Evolutionary conservation across 2,888 invertebrate species (phyloP), one percentile per base, ranked within the genome.

Genomic region (Lasioglossum malachurum): DNA sequence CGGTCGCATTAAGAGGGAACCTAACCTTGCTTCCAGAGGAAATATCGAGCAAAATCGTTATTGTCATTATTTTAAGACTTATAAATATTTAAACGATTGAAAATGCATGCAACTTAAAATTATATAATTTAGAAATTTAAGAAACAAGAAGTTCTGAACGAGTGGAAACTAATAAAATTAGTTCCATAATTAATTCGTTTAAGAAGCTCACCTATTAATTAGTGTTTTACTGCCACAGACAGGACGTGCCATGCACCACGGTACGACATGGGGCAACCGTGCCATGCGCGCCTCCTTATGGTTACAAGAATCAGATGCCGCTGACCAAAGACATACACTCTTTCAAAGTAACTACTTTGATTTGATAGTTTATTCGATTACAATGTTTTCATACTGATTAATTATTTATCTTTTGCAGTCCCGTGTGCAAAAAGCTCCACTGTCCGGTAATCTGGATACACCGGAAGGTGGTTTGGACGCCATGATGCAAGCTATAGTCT

Each of bases 401-500:
- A 73, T 80, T 23, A 2, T n/a, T 49, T 67, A 41, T 53, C 3
- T 23, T 4, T 38, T 4, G 19, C 60, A 94, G 89, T 84, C 91
- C 0, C 91, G 94, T 74, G 95, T 97, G 1, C 95, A 95, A 0
- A 88, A 93, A 0, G 96, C 96, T 0, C 89, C 94, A 10, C 94
- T 96, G 44, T 96, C 96, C 1, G 94, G 94, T 2, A 97, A 97
- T 94, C 93, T 97, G 80, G 98, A 98, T 93, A 92, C 95, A 1
- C 98, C 97, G 0, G 98, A 98, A 95, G 98, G 98, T 12, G 98
- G 98, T 0, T 96, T 99, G 75, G 98, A 99, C 94, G 99, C 98
- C 5, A 96, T 99, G 44, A 97, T 98, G 96, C 99, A 98, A 95
- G 97, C 97, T 0, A 97, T 98, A 84, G 97, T 97, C 8, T 97